These are phyloP conservation scores for Physeter macrocephalus DNA, from an alignment of 2,113 vertebrate genomes.

Conservation along the genomic window DNA sequence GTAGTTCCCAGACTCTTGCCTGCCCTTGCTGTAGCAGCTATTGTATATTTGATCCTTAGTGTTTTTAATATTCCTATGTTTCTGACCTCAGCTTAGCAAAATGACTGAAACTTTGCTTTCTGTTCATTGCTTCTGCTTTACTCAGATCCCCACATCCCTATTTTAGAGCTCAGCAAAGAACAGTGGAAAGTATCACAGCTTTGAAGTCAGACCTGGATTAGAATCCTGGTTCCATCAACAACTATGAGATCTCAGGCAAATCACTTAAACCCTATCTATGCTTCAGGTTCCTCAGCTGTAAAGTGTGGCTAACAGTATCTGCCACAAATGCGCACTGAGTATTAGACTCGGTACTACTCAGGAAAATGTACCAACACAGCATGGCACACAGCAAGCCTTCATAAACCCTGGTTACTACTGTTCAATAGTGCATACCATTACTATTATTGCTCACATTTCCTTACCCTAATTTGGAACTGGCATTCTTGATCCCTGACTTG, in stretches of 20 bases:
- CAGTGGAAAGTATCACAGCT: neutral
- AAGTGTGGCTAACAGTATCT: neutral
- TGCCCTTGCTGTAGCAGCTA: neutral
- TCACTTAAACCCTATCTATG: neutral
- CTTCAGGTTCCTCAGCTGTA: neutral
- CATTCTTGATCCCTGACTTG: neutral
- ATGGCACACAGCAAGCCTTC: neutral
- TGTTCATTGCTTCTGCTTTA: slow-evolving; percentile 22
- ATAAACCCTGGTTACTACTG: neutral
- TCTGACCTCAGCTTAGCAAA: slow-evolving; percentile 8
- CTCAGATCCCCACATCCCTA: neutral
- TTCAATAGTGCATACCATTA: neutral
- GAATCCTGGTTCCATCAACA: neutral
- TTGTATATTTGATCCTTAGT: neutral
- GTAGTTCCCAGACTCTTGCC: neutral
- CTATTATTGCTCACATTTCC: neutral
- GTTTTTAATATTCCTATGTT: neutral
- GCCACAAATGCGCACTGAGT: neutral
- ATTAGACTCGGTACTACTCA: neutral
- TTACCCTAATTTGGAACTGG: neutral
- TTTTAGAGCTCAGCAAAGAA: slow-evolving; percentile 22
- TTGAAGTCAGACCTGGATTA: neutral
- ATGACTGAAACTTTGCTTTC: slow-evolving; percentile 7
- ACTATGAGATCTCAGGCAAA: neutral
- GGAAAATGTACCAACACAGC: neutral